Conservation (phyloP, 2,888 invertebrate genomes). For the Limnephilus marmoratus region DNA sequence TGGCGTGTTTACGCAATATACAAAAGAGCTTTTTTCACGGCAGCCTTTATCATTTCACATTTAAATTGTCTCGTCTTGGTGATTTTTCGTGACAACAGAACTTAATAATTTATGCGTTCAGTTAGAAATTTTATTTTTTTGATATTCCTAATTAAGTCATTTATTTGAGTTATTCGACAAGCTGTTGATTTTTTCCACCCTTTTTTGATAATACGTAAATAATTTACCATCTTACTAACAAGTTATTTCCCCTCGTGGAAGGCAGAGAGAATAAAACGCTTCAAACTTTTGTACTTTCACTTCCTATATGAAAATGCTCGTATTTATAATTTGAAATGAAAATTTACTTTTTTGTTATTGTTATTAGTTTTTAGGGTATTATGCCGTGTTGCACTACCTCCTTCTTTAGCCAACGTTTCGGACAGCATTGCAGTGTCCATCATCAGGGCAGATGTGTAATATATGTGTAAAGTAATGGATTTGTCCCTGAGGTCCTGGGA, state of each 20-base stretch:
- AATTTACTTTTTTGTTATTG: too few relatives aligned
- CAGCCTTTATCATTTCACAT: constrained; percentile 18
- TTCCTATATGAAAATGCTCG: too few relatives aligned
- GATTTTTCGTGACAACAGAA: constrained; percentile 15
- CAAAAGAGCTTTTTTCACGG: background rate
- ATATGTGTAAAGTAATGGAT: too few relatives aligned
- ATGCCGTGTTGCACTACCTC: too few relatives aligned
- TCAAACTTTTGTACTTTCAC: too few relatives aligned
- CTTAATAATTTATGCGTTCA: background rate
- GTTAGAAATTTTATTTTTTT: background rate
- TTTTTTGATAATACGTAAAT: background rate
- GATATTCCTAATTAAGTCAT: background rate
- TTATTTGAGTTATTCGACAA: background rate
- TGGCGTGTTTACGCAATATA: background rate
- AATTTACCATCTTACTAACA: background rate
- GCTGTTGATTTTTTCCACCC: background rate
- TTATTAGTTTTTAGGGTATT: too few relatives aligned
- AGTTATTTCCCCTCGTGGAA: background rate
- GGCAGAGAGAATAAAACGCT: too few relatives aligned
- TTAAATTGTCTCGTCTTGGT: constrained; percentile 5
- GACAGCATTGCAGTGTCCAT: too few relatives aligned
- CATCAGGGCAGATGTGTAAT: too few relatives aligned
- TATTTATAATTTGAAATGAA: too few relatives aligned
- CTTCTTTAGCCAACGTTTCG: too few relatives aligned
- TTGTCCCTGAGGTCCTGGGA: too few relatives aligned